Evolutionary conservation across 2,797 vertebrate species (phyloP).

Genomic region (Enteromius thamalakanensis): DNA sequence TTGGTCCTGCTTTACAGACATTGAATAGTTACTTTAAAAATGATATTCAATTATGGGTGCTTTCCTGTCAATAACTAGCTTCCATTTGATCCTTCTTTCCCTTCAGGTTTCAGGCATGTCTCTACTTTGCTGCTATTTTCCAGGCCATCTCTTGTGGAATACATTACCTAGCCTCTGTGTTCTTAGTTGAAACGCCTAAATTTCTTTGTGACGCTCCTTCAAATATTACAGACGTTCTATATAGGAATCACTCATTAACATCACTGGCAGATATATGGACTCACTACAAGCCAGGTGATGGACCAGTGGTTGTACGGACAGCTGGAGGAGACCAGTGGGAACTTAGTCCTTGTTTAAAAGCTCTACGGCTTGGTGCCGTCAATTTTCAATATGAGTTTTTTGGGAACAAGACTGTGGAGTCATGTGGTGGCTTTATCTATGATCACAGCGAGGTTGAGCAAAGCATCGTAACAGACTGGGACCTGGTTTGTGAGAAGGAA

Average conservation of each 20-base stretch:
- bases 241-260: conserved; percentile 76
- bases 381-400: conserved; percentile 75
- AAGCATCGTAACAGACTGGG: conserved; percentile 89
- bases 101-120: conserved; percentile 86
- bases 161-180: conserved; percentile 92
- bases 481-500: conserved; percentile 89
- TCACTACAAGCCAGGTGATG: conserved; percentile 66
- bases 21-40: background rate
- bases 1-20: background rate
- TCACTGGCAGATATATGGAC: conserved; percentile 81
- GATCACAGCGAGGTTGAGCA: conserved; percentile 82
- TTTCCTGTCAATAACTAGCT: background rate
- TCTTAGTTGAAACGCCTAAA: conserved; percentile 86
- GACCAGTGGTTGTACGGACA: conserved; percentile 80
- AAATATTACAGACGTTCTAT: conserved; percentile 83
- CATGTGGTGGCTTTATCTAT: conserved; percentile 83
- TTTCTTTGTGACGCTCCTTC: conserved; percentile 80
- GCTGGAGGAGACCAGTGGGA: conserved; percentile 87
- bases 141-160: conserved; percentile 91
- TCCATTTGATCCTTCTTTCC: conserved; percentile 31
- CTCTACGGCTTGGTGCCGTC: conserved; percentile 68
- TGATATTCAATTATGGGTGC: background rate
- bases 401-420: conserved; percentile 78
- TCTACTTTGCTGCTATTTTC: conserved; percentile 90
- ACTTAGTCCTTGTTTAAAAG: conserved; percentile 80